phyloP scores from a whole-genome alignment of 2,888 invertebrate species.

The Frankliniella fusca region DNA sequence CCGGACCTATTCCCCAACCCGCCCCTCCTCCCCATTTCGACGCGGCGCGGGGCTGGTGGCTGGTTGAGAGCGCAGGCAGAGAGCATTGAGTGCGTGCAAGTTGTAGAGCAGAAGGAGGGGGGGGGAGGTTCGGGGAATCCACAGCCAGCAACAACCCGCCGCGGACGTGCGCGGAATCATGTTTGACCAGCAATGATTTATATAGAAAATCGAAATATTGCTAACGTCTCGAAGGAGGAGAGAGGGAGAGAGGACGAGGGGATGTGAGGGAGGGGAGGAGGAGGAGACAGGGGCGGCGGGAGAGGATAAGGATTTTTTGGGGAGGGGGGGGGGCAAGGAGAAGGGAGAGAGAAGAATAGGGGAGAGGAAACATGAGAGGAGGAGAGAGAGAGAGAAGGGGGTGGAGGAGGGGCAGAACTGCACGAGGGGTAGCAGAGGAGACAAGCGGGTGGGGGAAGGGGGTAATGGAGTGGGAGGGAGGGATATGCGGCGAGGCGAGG shows the following conservation, averaged over 20 bases:
- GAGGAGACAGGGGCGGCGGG: slow-evolving; percentile 20
- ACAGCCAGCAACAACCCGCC: neutral
- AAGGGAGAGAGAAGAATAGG: slow-evolving; percentile 29
- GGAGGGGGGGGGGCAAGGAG: slow-evolving; percentile 13
- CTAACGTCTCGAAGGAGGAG: neutral
- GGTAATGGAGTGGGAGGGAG: slow-evolving; percentile 7
- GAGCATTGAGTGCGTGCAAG: too few relatives aligned
- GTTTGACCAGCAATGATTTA: slow-evolving; percentile 6
- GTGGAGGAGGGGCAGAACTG: slow-evolving; percentile 16
- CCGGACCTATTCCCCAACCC: neutral
- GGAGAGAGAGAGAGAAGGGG: slow-evolving; percentile 31
- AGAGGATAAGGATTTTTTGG: slow-evolving; percentile 27
- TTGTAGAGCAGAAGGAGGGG: too few relatives aligned
- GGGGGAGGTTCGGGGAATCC: neutral
- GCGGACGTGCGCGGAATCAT: slow-evolving; percentile 14
- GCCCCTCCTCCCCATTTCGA: too few relatives aligned
- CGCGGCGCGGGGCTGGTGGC: too few relatives aligned
- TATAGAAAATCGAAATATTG: slow-evolving; percentile 24
- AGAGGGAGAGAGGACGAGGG: neutral
- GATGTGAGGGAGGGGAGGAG: neutral
- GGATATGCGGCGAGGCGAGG: neutral
- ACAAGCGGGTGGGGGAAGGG: slow-evolving; percentile 20
- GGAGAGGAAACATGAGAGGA: neutral
- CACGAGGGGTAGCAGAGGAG: slow-evolving; percentile 28
- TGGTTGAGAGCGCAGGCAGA: too few relatives aligned